These are phyloP conservation scores for Xyrichtys novacula DNA, from an alignment of 2,797 vertebrate genomes.

Conservation along the genomic window DNA sequence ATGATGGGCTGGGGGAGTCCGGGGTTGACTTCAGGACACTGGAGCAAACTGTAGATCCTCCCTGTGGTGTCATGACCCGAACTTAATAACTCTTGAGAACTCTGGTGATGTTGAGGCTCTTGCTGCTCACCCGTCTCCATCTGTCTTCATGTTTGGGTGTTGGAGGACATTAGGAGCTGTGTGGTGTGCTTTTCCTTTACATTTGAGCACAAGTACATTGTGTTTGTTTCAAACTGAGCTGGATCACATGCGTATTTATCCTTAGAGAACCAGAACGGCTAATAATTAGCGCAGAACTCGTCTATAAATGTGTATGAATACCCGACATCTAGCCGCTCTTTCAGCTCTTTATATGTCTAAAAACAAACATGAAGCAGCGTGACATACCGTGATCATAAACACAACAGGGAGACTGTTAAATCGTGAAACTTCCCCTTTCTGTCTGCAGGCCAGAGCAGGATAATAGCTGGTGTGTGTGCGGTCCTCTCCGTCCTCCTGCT, in stretches of 20 bases:
- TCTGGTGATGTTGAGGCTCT: too few species aligned
- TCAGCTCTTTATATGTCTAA: neutral
- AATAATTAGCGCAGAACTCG: neutral
- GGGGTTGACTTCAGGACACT: too few species aligned
- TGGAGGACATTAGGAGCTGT: too few species aligned
- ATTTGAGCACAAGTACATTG: too few species aligned
- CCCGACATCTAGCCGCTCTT: neutral
- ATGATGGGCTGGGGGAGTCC: too few species aligned
- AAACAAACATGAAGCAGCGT: neutral
- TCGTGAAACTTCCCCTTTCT: neutral
- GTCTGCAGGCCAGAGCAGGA: slow-evolving; percentile 56
- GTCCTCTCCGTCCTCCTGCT: slow-evolving; percentile 60
- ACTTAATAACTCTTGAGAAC: too few species aligned
- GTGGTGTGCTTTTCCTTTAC: too few species aligned
- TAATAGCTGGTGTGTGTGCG: slow-evolving; percentile 63
- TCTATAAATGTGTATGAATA: neutral
- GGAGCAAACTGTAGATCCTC: too few species aligned
- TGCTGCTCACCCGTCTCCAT: too few species aligned
- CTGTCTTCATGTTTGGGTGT: too few species aligned
- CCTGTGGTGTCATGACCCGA: too few species aligned
- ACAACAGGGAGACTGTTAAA: neutral
- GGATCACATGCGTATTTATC: neutral
- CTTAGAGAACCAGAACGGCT: neutral
- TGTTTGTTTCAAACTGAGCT: too few species aligned
- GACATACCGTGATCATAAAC: neutral